Evolutionary conservation across 2,797 vertebrate species (phyloP).

Genomic region (Notolabrus celidotus): DNA sequence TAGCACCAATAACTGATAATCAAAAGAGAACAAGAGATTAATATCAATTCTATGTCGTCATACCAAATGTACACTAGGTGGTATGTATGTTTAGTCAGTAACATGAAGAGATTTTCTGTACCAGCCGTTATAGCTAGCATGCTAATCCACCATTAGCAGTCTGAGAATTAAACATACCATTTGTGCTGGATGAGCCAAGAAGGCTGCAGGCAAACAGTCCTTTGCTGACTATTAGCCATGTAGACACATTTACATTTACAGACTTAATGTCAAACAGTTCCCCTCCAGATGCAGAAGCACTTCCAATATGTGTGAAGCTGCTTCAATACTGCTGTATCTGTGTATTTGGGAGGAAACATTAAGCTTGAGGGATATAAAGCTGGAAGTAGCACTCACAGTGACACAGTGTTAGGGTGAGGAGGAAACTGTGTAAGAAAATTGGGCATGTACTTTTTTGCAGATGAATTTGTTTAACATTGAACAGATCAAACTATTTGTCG

Average conservation of each 20-base stretch:
- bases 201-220: conserved; percentile 17
- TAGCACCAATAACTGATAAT: no score
- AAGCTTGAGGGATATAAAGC: neutral
- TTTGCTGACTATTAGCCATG: conserved; percentile 29
- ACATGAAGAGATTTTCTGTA: neutral
- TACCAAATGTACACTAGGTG: neutral
- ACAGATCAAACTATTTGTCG: neutral
- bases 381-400: neutral
- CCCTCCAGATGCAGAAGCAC: conserved; percentile 18
- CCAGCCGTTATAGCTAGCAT: neutral
- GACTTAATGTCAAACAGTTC: conserved; percentile 25
- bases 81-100: neutral
- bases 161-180: conserved; percentile 20
- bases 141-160: conserved; percentile 5
- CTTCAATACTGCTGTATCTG: conserved; percentile 4
- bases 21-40: no score
- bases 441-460: no score
- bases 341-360: conserved; percentile 16
- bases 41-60: no score
- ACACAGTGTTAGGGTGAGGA: neutral
- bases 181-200: conserved; percentile 20
- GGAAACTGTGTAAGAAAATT: neutral
- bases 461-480: no score
- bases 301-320: conserved; percentile 3
- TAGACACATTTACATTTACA: conserved; percentile 30